These are phyloP conservation scores for Drosophila parabipectinata DNA, from an alignment of 1,140 invertebrate genomes.

Conservation along the genomic window DNA sequence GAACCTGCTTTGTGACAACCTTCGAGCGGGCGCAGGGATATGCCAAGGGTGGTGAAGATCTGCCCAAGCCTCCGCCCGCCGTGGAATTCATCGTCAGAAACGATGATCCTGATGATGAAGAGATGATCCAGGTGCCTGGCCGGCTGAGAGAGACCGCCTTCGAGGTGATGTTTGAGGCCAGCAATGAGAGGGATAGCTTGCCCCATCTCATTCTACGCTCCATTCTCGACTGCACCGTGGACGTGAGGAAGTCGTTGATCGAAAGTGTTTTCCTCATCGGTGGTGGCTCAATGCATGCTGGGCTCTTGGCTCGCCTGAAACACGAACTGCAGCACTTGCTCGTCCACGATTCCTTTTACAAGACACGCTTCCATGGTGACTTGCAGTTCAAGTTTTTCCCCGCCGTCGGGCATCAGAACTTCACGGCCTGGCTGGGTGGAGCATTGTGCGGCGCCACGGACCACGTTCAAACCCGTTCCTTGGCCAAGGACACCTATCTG, in stretches of 20 bases:
- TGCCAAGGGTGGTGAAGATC: conserved; percentile 83
- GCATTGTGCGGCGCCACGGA: conserved; percentile 94
- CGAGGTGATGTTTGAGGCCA: conserved; percentile 93
- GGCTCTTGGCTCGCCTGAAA: conserved; percentile 90
- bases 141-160: conserved; percentile 90
- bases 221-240: conserved; percentile 91
- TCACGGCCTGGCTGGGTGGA: conserved; percentile 93
- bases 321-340: conserved; percentile 89
- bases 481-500: conserved; percentile 91
- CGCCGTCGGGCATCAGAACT: conserved; percentile 92
- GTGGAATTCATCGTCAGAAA: conserved; percentile 89
- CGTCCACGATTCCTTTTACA: conserved; percentile 87
- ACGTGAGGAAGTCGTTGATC: conserved; percentile 89
- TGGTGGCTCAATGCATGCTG: conserved; percentile 92
- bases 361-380: conserved; percentile 84
- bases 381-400: conserved; percentile 90
- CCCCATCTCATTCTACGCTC: conserved; percentile 93
- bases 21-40: conserved; percentile 88
- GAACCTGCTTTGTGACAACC: conserved; percentile 93
- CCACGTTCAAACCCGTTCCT: conserved; percentile 88
- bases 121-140: conserved; percentile 88
- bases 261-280: conserved; percentile 94
- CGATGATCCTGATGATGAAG: conserved; percentile 82
- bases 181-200: conserved; percentile 92
- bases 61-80: conserved; percentile 85